phyloP scores from a whole-genome alignment of 2,113 vertebrate species.

The Melanostigma gelatinosum region DNA sequence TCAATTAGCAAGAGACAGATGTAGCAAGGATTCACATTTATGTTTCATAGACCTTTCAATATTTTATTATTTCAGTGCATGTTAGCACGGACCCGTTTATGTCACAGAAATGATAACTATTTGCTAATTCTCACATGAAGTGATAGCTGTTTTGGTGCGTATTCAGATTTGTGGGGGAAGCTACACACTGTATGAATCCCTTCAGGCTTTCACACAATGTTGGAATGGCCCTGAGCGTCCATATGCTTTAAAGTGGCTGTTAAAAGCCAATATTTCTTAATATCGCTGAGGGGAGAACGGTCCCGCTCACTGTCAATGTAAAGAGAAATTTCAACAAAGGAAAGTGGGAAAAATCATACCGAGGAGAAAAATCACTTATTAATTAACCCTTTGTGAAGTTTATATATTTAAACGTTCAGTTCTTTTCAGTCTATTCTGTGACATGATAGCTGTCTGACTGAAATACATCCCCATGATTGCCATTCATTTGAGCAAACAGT shows the following conservation, averaged over 20 bases:
- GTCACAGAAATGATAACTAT: slow-evolving; percentile 81
- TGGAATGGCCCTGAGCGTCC: slow-evolving; percentile 74
- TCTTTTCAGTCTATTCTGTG: slow-evolving; percentile 16
- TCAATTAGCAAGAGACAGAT: slow-evolving; percentile 91
- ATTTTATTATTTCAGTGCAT: slow-evolving; percentile 83
- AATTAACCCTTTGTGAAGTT: slow-evolving; percentile 54
- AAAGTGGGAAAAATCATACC: slow-evolving; percentile 60
- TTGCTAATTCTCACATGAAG: slow-evolving; percentile 82
- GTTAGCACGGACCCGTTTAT: slow-evolving; percentile 75
- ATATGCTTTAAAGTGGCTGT: slow-evolving; percentile 75
- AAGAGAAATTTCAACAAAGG: slow-evolving; percentile 62
- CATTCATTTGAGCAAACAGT: background rate
- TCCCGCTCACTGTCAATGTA: slow-evolving; percentile 63
- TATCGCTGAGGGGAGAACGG: slow-evolving; percentile 62
- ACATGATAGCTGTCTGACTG: background rate
- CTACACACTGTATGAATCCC: slow-evolving; percentile 48
- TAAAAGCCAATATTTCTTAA: slow-evolving; percentile 80
- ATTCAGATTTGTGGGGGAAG: slow-evolving; percentile 58
- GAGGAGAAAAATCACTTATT: slow-evolving; percentile 71
- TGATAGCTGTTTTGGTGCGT: slow-evolving; percentile 74
- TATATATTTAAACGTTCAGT: slow-evolving; percentile 45
- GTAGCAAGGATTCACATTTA: slow-evolving; percentile 82
- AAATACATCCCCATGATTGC: background rate
- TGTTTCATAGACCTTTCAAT: slow-evolving; percentile 85
- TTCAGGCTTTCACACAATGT: slow-evolving; percentile 69